Base-by-base conservation (phyloP, 2,888 invertebrate genomes). In the Steinernema hermaphroditum region DNA sequence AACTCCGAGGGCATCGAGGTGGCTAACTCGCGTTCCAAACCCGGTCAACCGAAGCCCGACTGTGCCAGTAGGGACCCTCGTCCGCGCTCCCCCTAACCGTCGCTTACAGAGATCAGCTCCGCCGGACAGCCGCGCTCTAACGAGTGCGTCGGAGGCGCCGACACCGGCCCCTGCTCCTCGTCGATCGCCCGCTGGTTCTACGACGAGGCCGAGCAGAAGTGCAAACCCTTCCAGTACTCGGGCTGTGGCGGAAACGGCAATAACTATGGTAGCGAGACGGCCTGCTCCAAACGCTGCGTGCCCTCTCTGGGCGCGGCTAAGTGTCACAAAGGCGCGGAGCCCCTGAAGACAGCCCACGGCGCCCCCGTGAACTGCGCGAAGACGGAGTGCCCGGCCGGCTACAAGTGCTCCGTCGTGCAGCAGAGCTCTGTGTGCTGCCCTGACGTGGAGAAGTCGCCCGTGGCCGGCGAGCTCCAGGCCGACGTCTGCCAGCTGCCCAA, bases 161-260 rank as follows among this genome's bases (percentile, higher is more conserved):
- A 78, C 19, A 50, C 80, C 0, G 86, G 86, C 6, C 86, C 86
- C 6, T 86, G 86, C 77, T 43, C 41, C 16, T 69, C 81, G 9
- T 62, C 70, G 29, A 72, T 82, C 44, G 69, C 71, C 16, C 74
- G 83, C 14, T 86, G 82, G 83, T 82, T 77, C 77, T 86, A 83
- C 76, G 80, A 85, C 71, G 83, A 82, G 43, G 68, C 74, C 34
- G 72, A 73, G 9, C 78, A 78, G 41, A 73, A 76, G n/a, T 86
- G 86, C 79, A 78, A 79, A 62, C 57, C 70, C 44, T 83, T 83
- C 76, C 74, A 76, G 54, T 85, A 85, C 72, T 77, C 77, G 8
- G 86, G 86, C 34, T 86, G 86, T 72, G 86, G 85, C 44, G 86
- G 86, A 41, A 86, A 86, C 72, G 86, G 86, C 19, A 86, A 86